Percentiles rank a stretch among this genome's conserved stretches.
These are phyloP conservation scores for Bombus pascuorum DNA, from an alignment of 1,140 invertebrate genomes.

Conservation along the genomic window DNA sequence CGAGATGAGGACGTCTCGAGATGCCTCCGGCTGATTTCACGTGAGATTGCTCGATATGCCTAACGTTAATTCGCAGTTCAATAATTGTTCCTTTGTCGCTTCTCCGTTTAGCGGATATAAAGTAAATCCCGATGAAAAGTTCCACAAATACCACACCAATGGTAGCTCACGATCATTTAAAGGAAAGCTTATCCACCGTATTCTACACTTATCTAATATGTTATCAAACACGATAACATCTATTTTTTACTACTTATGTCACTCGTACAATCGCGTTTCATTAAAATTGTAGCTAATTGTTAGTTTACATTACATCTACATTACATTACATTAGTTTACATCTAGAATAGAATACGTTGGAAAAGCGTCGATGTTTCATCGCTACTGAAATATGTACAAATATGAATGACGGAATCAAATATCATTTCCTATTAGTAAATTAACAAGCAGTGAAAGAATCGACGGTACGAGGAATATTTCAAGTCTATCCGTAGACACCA, in stretches of 20 bases:
- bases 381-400: background rate
- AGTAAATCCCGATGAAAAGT: constrained; percentile 19
- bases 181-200: background rate
- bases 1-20: constrained; percentile 59
- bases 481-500: background rate
- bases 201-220: background rate
- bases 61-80: constrained; percentile 49
- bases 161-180: background rate
- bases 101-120: background rate
- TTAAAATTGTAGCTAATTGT: too few species aligned
- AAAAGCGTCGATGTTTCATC: background rate
- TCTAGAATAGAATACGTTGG: too few species aligned
- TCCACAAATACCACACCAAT: background rate
- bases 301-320: too few species aligned
- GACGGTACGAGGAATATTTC: background rate
- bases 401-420: background rate
- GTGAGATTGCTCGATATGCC: constrained; percentile 58
- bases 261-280: background rate
- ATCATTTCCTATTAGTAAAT: background rate
- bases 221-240: background rate
- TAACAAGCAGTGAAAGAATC: background rate
- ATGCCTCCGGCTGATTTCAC: constrained; percentile 48
- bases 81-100: constrained; percentile 50
- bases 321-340: too few species aligned
- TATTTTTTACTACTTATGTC: background rate